Evolutionary conservation across 2,797 vertebrate species (phyloP).

Genomic region (Sylvilagus floridanus): DNA sequence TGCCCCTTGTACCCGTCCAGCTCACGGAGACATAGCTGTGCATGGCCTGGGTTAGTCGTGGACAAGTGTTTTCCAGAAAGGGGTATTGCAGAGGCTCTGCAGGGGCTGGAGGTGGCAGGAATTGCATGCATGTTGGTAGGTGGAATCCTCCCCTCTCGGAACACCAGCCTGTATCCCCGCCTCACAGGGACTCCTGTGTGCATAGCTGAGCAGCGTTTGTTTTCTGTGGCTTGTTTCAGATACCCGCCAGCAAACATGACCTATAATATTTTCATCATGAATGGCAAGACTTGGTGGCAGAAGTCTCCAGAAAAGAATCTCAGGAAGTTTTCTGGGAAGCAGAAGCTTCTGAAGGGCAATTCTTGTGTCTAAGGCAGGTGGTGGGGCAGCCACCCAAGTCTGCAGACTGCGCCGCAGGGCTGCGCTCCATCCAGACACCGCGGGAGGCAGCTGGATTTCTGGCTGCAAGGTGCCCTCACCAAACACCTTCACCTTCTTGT

Average conservation of each 20-base stretch:
- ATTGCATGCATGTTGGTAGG: neutral
- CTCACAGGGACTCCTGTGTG: neutral
- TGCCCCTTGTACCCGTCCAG: neutral
- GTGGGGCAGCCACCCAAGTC: neutral
- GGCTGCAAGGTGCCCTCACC: neutral
- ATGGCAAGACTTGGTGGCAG: constrained; percentile 64
- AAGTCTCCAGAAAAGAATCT: constrained; percentile 38
- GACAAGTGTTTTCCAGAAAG: neutral
- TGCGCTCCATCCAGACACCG: neutral
- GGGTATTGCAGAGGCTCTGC: neutral
- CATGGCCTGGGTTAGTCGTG: neutral
- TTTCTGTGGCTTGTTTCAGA: constrained; percentile 19
- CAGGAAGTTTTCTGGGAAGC: neutral
- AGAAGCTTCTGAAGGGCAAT: neutral
- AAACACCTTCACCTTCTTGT: neutral
- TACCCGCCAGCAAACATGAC: constrained; percentile 18
- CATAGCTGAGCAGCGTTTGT: neutral
- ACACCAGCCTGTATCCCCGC: fast-evolving
- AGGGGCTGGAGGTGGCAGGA: neutral
- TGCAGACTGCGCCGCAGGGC: fast-evolving
- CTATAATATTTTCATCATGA: constrained; percentile 58
- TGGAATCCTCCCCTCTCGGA: neutral
- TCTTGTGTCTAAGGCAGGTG: neutral
- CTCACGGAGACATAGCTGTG: neutral
- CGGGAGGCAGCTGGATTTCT: neutral